Percentiles rank a stretch among this genome's conserved stretches.
Conservation (phyloP, 2,888 invertebrate species). For the Nemapogon koenigi region DNA sequence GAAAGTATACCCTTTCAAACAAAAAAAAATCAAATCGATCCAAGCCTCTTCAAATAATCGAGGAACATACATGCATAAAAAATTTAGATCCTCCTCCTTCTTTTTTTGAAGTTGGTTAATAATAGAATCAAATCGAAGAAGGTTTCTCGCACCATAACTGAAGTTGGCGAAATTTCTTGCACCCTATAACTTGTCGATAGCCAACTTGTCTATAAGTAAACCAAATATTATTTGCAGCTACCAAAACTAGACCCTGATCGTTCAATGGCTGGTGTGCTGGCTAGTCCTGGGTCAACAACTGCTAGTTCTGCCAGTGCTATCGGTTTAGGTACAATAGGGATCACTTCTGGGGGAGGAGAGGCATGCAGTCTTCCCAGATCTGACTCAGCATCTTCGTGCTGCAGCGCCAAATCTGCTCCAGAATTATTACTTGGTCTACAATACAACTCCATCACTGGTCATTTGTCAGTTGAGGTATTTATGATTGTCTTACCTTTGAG, state of each 20-base stretch:
- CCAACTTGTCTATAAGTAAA: no score
- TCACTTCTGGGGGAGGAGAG: constrained; percentile 28
- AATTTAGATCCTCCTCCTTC: no score
- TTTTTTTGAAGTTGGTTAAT: no score
- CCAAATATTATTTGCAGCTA: constrained; percentile 29
- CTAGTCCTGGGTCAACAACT: constrained; percentile 37
- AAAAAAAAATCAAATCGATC: no score
- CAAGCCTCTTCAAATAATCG: no score
- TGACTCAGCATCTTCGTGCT: constrained; percentile 93
- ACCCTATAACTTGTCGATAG: background rate
- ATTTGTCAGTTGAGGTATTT: constrained; percentile 86
- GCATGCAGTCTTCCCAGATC: constrained; percentile 83
- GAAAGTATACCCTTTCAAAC: no score
- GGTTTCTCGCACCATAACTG: no score
- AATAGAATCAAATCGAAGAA: no score
- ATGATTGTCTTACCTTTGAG: background rate
- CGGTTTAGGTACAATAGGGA: constrained; percentile 25
- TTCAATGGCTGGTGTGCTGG: constrained; percentile 39
- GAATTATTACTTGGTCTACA: constrained; percentile 90
- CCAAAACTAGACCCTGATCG: constrained; percentile 42
- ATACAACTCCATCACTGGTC: constrained; percentile 92
- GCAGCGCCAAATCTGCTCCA: constrained; percentile 89
- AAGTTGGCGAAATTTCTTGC: no score
- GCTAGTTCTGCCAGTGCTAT: constrained; percentile 21
- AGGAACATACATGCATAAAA: no score